Base-by-base conservation (phyloP, 2,113 vertebrate genomes). In the Anas platyrhynchos region DNA sequence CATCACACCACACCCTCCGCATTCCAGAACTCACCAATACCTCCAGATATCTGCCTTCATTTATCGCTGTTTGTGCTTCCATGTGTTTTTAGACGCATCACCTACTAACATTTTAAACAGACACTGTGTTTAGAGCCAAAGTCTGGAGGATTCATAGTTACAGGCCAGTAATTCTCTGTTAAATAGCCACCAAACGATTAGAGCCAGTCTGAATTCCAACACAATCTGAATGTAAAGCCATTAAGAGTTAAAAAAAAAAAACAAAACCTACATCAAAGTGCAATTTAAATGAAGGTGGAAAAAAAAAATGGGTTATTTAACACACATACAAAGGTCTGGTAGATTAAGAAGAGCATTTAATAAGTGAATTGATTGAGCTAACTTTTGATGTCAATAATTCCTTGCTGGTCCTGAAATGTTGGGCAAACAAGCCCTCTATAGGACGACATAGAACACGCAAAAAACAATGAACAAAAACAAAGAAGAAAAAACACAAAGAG, bases 291-390 rank as follows among this genome's bases (percentile, higher is more conserved):
- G 7, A 13, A 8, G 13, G 20, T 13, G 41, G 29, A 13, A 44
- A 21, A 16, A n/a, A 16, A 62, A 43, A 48, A 48, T 11, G 5
- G 46, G 46, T 48, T 48, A 48, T 22, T 48, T 48, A 7, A 14
- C 3, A 6, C 0, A 1, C 46, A 29, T 0, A 1, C 56, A 29
- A 20, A n/a, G 41, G 16, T 15, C 13, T 17, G 32, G 13, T 44
- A 32, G 29, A 62, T 63, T 74, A 14, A n/a, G 69, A 29, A 9
- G 9, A 59, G 38, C 31, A 26, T 16, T 11, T 2, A 1, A 7
- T 22, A 13, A 52, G 27, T 4, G 36, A 31, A 43, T 1, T 20
- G 38, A 75, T 16, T 58, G 52, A 58, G 22, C 16, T 26, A 41
- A 14, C 21, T 43, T 36, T n/a, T 4, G 11, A 4, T 15, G 62